These are phyloP conservation scores for Bombus superbus DNA, from an alignment of 1,140 invertebrate genomes.

Conservation along the genomic window DNA sequence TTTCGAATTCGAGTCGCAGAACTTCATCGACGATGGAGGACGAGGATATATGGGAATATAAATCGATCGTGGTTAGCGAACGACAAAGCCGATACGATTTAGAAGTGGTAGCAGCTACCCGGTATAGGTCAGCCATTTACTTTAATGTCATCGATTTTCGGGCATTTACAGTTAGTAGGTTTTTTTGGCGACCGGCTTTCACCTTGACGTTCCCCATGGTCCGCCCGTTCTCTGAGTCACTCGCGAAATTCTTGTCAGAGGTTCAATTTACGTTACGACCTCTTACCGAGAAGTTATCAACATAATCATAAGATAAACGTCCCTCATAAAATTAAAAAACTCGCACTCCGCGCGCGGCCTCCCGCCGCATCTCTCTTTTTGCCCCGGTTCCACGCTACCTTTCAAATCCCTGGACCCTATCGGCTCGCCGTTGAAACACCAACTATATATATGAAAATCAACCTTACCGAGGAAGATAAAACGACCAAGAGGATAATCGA, in stretches of 20 bases:
- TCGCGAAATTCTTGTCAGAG: slow-evolving; percentile 44
- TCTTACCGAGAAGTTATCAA: slow-evolving; percentile 65
- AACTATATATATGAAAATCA: slow-evolving; percentile 15
- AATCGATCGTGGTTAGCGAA: not conserved
- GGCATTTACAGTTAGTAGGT: slow-evolving; percentile 13
- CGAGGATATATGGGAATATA: not conserved
- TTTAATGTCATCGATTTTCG: slow-evolving; percentile 32
- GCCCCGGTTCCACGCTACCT: slow-evolving; percentile 13
- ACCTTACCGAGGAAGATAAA: not conserved
- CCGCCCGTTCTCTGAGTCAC: slow-evolving; percentile 24
- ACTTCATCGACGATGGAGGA: not conserved
- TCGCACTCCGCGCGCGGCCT: slow-evolving; percentile 43
- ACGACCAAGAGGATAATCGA: slow-evolving; percentile 11
- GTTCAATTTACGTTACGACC: slow-evolving; percentile 63
- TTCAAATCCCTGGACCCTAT: slow-evolving; percentile 5
- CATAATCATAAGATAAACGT: slow-evolving; percentile 67
- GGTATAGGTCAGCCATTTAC: not conserved
- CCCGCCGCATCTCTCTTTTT: slow-evolving; percentile 5
- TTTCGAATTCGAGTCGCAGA: not conserved
- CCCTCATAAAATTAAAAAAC: slow-evolving; percentile 66
- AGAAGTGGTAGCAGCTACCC: not conserved
- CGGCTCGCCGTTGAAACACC: not conserved
- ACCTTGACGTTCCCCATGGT: not conserved
- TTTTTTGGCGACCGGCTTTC: slow-evolving; percentile 11
- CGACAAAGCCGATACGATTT: not conserved